Evolutionary conservation across 2,113 vertebrate species (phyloP).

Genomic region (Dipodomys ordii): DNA sequence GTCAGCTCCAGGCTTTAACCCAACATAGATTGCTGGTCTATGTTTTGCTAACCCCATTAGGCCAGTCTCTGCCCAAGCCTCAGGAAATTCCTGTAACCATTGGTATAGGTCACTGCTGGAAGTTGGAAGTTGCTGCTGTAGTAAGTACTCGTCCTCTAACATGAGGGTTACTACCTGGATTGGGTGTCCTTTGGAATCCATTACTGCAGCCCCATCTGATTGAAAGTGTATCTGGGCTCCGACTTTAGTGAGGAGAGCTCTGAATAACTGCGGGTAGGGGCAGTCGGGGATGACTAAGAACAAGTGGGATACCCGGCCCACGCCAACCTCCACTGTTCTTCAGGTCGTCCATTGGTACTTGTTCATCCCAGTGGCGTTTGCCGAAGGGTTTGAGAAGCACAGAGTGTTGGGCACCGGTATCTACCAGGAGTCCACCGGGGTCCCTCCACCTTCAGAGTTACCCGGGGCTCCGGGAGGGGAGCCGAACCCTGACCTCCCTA

Average conservation of each 20-base stretch:
- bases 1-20: neutral
- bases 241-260: neutral
- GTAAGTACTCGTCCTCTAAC: neutral
- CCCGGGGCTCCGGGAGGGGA: neutral
- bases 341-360: neutral
- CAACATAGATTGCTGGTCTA: rapidly evolving
- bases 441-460: neutral
- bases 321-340: neutral
- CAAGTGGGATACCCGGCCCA: neutral
- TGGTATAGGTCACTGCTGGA: rapidly evolving
- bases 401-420: neutral
- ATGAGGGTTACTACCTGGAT: neutral
- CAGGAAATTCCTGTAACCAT: rapidly evolving
- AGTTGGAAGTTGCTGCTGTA: rapidly evolving
- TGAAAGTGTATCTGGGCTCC: neutral
- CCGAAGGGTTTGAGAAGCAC: rapidly evolving
- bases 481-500: neutral
- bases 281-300: neutral
- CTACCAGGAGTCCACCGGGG: neutral
- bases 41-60: neutral
- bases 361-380: neutral
- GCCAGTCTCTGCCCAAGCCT: neutral
- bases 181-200: rapidly evolving
- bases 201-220: rapidly evolving
- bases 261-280: neutral